Conservation (phyloP, 2,888 invertebrate genomes). For the Campoletis raptor region DNA sequence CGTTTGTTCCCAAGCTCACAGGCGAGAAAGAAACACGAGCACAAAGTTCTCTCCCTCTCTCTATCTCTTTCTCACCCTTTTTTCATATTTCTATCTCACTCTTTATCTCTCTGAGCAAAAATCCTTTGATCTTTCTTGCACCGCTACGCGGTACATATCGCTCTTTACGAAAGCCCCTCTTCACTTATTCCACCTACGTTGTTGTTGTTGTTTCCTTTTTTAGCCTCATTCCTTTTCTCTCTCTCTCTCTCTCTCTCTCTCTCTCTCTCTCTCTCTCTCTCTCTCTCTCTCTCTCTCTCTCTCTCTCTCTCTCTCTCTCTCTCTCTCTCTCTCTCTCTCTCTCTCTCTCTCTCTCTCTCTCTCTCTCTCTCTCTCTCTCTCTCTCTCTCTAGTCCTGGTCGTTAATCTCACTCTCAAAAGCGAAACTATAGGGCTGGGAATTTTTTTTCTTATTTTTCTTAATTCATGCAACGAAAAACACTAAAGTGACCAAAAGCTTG, state of each 20-base stretch:
- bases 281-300: background rate
- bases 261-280: too few relatives aligned
- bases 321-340: background rate
- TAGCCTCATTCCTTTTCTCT: background rate
- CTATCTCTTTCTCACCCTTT: background rate
- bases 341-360: background rate
- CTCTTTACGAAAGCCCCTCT: conserved; percentile 22
- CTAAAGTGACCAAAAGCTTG: background rate
- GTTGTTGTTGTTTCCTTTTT: conserved; percentile 3
- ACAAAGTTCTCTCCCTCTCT: background rate
- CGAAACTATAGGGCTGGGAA: background rate
- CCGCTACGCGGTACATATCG: conserved; percentile 47
- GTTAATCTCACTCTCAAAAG: conserved; percentile 48
- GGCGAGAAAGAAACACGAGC: conserved; percentile 54
- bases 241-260: background rate
- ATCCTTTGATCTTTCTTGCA: conserved; percentile 68
- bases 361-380: background rate
- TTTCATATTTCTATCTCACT: background rate
- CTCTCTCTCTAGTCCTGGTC: background rate
- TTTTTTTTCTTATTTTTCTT: background rate
- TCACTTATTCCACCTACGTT: conserved; percentile 22
- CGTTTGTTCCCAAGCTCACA: conserved; percentile 61
- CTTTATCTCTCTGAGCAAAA: conserved; percentile 54
- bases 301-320: background rate
- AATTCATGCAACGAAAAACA: background rate